Base-by-base conservation (phyloP, 2,797 vertebrate species). In the Decapterus maruadsi region DNA sequence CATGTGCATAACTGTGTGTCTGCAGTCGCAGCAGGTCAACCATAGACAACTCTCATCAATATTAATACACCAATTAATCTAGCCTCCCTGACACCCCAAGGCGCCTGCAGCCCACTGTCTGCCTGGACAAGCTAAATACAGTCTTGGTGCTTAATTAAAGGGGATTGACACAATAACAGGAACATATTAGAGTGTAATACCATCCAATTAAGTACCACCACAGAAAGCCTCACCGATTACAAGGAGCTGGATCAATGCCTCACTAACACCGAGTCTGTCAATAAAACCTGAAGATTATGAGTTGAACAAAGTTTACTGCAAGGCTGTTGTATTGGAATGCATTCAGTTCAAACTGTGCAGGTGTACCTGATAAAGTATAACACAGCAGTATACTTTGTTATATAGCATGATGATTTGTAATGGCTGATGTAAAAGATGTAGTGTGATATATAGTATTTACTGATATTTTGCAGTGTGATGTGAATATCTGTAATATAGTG, bases 11-110 rank as follows among this genome's bases (percentile, higher is more conserved):
- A 53, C 14, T n/a, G 42, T 63, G 53, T 56, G 60, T 53, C 62
- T 71, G 68, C 57, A 80, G 66, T 61, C 56, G 4, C 79, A 77
- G 78, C 81, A 75, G 86, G 83, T 91, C 90, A 83, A 73, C 73
- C 76, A 76, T 43, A 66, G 85, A 91, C n/a, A 60, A 87, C 86
- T 82, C 72, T 73, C 86, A 94, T 95, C 83, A 93, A 95, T 94
- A 95, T 95, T 93, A 90, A 95, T 89, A 79, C 59, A 71, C 78
- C 89, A 92, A 94, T 94, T 94, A 92, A 92, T 91, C 60, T 51
- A 78, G 46, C 58, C 67, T 57, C 76, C 81, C 80, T 82, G 70
- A 80, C 81, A 68, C 75, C 69, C 62, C 63, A 48, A 51, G 72
- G 77, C 56, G 57, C 79, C 70, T 75, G 83, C 36, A 65, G 85